Evolutionary conservation across 2,797 vertebrate species (phyloP), one percentile per base, ranked within the genome.

Genomic region (Botia kubotai): DNA sequence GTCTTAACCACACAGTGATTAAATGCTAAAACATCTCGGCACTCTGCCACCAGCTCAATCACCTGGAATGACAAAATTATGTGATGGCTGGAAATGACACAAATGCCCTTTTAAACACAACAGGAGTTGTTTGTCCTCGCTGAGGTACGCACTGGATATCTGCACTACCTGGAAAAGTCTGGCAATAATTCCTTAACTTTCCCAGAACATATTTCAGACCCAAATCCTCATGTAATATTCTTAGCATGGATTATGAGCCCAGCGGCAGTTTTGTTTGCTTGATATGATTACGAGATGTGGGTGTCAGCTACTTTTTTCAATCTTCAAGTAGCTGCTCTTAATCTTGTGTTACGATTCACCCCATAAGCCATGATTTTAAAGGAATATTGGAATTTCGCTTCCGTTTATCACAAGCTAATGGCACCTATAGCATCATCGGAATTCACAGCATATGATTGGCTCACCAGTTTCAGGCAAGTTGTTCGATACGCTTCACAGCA

Each of bases 51-150:
- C 21, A 26, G 80, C 78, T 90, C 89, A 82, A 74, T 91, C 86
- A 85, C 86, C 70, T 77, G 79, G 82, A 90, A 88, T 82, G 87
- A 87, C 81, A 82, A 82, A 87, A 85, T 84, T 75, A 86, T 39
- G 72, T 69, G 72, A 57, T 70, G 85, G 60, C 78, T 80, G 62
- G 57, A 58, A 33, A 65, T 2, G 52, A 72, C 79, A 48, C 17
- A 80, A 69, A 76, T 50, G 6, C 39, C 69, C 80, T 84, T 83
- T 76, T 77, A 62, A 83, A 77, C 58, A 43, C 43, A 52, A 76
- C 74, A 84, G 43, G 69, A 71, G 65, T 12, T 50, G 63, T 21
- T 77, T n/a, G 60, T 63, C 26, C 60, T 63, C 13, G 6, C 57
- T 63, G 57, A 36, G 76, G 43, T 79, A 52, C 46, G 71, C 43